These are phyloP conservation scores for Suncus etruscus DNA, from an alignment of 2,113 vertebrate species.

Conservation along the genomic window DNA sequence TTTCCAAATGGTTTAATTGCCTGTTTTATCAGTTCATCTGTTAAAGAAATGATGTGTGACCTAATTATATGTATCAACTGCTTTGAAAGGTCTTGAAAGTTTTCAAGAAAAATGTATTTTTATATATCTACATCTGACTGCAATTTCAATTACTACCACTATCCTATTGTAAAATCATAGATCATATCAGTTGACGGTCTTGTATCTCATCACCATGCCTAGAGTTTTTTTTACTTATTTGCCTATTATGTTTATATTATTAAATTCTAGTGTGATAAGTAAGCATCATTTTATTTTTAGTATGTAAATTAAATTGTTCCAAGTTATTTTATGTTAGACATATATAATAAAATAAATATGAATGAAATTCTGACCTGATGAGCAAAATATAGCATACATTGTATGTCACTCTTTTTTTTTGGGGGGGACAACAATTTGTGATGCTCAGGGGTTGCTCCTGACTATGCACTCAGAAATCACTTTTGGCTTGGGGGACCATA, in stretches of 20 bases:
- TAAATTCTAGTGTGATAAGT: not conserved
- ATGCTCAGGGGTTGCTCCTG: too few relatives aligned
- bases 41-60: not conserved
- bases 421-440: too few relatives aligned
- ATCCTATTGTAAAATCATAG: not conserved
- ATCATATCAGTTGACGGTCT: not conserved
- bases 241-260: not conserved
- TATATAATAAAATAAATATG: not conserved
- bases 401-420: too few relatives aligned
- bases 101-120: not conserved
- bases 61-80: not conserved
- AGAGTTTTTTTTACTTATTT: not conserved
- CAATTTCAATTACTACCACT: conserved; percentile 1
- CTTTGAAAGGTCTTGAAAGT: not conserved
- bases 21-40: not conserved
- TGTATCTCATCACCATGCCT: not conserved
- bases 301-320: not conserved
- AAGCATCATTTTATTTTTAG: not conserved
- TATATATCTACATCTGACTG: not conserved
- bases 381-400: not conserved
- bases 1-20: conserved; percentile 17
- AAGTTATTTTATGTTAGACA: not conserved
- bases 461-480: too few relatives aligned
- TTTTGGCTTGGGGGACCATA: too few relatives aligned
- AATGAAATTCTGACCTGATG: not conserved